Evolutionary conservation across 2,888 invertebrate species (phyloP), one percentile per base, ranked within the genome.

Genomic region (Microchrysa polita): DNA sequence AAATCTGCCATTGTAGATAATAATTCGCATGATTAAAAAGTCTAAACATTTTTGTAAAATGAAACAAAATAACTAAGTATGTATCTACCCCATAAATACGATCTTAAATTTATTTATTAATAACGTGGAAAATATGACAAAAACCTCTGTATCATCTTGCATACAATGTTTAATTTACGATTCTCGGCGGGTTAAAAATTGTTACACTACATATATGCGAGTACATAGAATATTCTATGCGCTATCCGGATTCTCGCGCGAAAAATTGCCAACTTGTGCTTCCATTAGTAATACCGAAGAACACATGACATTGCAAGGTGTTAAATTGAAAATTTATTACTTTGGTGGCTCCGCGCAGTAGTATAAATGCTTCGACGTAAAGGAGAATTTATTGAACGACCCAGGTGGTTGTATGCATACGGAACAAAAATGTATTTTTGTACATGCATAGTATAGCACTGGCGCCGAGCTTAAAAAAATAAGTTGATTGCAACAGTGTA

Each of bases 21-120:
- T n/a, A n/a, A n/a, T n/a, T n/a, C n/a, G n/a, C n/a, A n/a, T n/a
- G n/a, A n/a, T n/a, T n/a, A n/a, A n/a, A n/a, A n/a, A n/a, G n/a
- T n/a, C n/a, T n/a, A n/a, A n/a, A n/a, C n/a, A n/a, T n/a, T n/a
- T n/a, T n/a, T n/a, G n/a, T n/a, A n/a, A n/a, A n/a, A n/a, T n/a
- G n/a, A n/a, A n/a, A n/a, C n/a, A n/a, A n/a, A n/a, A n/a, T n/a
- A n/a, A n/a, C n/a, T n/a, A n/a, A n/a, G n/a, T n/a, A n/a, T n/a
- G n/a, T n/a, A n/a, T n/a, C n/a, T n/a, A n/a, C n/a, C n/a, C n/a
- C n/a, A n/a, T n/a, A n/a, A n/a, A n/a, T n/a, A n/a, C n/a, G n/a
- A n/a, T n/a, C n/a, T n/a, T n/a, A n/a, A n/a, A n/a, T n/a, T n/a
- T 55, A 69, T 59, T 60, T 71, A 52, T 16, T 65, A 34, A 34